These are phyloP conservation scores for Synanceia verrucosa DNA, from an alignment of 2,797 vertebrate genomes.

Conservation along the genomic window DNA sequence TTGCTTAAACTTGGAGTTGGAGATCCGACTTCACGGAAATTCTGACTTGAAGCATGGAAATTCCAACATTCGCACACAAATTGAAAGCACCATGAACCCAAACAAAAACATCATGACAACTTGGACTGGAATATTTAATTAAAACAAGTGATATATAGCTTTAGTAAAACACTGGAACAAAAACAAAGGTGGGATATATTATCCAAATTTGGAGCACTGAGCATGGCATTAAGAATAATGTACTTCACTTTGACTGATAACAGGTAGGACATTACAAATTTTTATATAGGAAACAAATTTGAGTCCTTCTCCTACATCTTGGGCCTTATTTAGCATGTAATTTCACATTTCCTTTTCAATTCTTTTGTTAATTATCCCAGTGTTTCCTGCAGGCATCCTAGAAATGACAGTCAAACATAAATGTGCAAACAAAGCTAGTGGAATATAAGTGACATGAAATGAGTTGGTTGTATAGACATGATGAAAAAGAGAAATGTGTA, in stretches of 20 bases:
- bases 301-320: not conserved
- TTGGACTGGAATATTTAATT: not conserved
- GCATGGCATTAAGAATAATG: not conserved
- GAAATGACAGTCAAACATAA: no score
- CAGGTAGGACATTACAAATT: not conserved
- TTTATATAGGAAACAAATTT: not conserved
- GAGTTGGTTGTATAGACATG: not conserved
- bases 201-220: no score
- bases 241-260: not conserved
- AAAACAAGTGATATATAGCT: no score
- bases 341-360: no score
- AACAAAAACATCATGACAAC: not conserved
- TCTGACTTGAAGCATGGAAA: no score
- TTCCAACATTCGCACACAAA: no score
- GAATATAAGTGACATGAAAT: not conserved
- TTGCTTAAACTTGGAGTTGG: no score
- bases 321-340: not conserved
- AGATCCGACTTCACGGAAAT: no score
- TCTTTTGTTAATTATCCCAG: no score
- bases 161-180: not conserved
- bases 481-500: not conserved
- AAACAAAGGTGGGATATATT: no score
- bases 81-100: no score
- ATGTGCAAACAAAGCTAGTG: not conserved
- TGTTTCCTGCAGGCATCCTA: no score